phyloP scores from a whole-genome alignment of 2,888 invertebrate species.

The Catocala fraxini region DNA sequence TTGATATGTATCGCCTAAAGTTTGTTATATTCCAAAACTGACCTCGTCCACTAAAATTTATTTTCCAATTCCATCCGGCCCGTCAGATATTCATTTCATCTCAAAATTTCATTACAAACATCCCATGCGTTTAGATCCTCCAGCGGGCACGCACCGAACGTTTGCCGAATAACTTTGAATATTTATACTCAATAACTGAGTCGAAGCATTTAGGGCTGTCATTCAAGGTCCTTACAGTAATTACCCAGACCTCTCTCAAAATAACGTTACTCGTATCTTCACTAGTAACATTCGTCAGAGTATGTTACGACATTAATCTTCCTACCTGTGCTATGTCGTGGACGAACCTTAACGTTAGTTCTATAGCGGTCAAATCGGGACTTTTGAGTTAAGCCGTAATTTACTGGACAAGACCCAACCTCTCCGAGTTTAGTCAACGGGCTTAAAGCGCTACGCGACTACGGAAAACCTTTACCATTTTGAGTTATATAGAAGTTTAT shows the following conservation, averaged over 20 bases:
- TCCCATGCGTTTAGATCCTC: conserved; percentile 26
- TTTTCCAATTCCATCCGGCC: conserved; percentile 9
- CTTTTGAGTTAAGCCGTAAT: conserved; percentile 27
- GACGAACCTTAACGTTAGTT: background rate
- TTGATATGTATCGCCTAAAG: background rate
- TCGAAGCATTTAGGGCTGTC: conserved; percentile 23
- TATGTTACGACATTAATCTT: background rate
- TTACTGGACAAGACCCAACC: conserved; percentile 34
- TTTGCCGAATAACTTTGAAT: conserved; percentile 57
- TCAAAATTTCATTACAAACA: conserved; percentile 37
- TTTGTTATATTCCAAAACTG: background rate
- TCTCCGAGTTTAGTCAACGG: conserved; percentile 14
- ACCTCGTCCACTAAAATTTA: background rate
- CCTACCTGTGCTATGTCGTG: background rate
- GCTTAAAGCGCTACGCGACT: conserved; percentile 7
- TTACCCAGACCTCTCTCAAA: background rate
- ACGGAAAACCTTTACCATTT: conserved; percentile 20
- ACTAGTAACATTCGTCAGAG: too few relatives aligned
- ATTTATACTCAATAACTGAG: conserved; percentile 55
- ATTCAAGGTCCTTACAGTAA: background rate
- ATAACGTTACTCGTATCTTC: too few relatives aligned
- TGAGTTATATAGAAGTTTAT: conserved; percentile 18
- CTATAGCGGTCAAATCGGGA: conserved; percentile 19
- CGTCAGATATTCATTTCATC: conserved; percentile 29
- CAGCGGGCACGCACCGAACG: conserved; percentile 33